Conservation (phyloP, 2,113 vertebrate species). For the Noctilio leporinus region DNA sequence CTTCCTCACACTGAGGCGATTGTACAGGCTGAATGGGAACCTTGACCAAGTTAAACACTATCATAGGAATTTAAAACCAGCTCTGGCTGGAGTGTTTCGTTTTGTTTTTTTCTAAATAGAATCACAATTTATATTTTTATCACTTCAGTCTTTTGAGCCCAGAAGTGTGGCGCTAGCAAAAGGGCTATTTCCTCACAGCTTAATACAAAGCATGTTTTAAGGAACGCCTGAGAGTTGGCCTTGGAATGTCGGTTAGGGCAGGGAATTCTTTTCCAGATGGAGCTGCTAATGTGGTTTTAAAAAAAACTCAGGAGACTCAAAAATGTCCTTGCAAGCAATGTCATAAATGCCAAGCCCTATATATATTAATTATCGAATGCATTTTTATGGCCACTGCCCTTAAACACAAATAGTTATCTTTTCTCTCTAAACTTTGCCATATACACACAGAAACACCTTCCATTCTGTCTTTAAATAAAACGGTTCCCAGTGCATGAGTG, state of each 20-base stretch:
- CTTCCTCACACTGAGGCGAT: slow-evolving; percentile 21
- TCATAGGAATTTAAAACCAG: slow-evolving; percentile 56
- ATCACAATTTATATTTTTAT: background rate
- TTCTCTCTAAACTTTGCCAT: background rate
- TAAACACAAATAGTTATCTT: slow-evolving; percentile 18
- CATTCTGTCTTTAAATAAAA: background rate
- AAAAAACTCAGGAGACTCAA: background rate
- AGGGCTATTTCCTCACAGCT: background rate
- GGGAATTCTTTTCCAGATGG: background rate
- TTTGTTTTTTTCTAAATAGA: slow-evolving; percentile 37
- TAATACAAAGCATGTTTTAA: background rate
- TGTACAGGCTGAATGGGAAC: slow-evolving; percentile 56
- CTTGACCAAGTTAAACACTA: slow-evolving; percentile 55
- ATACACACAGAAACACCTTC: background rate
- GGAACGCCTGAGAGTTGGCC: background rate
- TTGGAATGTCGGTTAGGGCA: background rate
- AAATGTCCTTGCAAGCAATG: background rate
- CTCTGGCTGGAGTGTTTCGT: background rate
- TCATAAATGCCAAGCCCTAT: background rate
- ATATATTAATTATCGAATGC: background rate
- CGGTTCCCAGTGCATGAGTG: background rate
- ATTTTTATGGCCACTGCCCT: background rate
- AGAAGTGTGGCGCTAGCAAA: background rate
- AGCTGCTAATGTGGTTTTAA: background rate
- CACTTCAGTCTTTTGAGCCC: slow-evolving; percentile 28